Base-by-base conservation (phyloP, 2,113 vertebrate genomes). In the Pelecanoides urinatrix region DNA sequence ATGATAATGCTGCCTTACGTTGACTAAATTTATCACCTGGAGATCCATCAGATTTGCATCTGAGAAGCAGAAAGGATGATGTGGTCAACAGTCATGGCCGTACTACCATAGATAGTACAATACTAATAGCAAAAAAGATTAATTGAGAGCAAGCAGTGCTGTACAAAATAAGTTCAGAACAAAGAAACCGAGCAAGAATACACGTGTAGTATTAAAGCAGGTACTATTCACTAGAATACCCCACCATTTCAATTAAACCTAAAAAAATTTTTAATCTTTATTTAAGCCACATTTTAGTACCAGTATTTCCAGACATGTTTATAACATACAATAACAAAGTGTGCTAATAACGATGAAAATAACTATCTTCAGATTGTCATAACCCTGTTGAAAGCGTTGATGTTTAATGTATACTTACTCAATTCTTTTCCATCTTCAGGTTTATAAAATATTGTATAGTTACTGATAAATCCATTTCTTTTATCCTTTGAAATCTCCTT, bases 371-470 rank as follows among this genome's bases (percentile, higher is more conserved):
- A 53, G 49, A 79, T 34, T 72, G 72, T 61, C 20, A 40, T 13
- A 89, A 75, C 17, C 5, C 19, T 62, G 9, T 66, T 71, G 20
- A 58, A 79, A 91, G 42, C 3, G 1, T 0, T 59, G 27, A 25
- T 59, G 26, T 70, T 67, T 72, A 58, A 16, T 16, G 12, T 34
- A 50, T 55, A 97, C 98, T 97, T 95, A 98, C 98, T 97, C 50
- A 98, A 67, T 62, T 94, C 91, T 79, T 92, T 44, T 78, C 97
- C 98, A 82, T 81, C 72, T 71, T 97, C 87, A 29, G 96, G 45
- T 87, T 95, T 90, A 90, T 98, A 98, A 95, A 98, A 98, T 96
- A 98, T 61, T 53, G 98, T 98, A 38, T 98, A 98, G 91, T 96
- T 98, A 42, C n/a, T 93, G 80, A 98, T 98, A 86, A 98, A 96